Base-by-base conservation (phyloP, 1,140 invertebrate species). In the Listronotus bonariensis region DNA sequence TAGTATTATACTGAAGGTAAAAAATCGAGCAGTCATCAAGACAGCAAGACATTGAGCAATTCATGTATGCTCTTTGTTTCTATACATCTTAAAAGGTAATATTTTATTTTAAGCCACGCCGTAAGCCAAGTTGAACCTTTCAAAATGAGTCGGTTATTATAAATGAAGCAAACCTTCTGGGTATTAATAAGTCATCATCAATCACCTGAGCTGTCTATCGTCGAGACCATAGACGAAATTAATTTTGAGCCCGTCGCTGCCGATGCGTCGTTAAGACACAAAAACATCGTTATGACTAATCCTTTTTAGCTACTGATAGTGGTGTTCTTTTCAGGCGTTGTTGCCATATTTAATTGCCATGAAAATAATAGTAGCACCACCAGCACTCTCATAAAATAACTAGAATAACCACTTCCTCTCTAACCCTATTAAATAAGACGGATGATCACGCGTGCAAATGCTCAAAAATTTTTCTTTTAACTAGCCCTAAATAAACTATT, bases 251-350 rank as follows among this genome's bases (percentile, higher is more conserved):
- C 43, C 43, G 32, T 43, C 40, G 55, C 14, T 38, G 52, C 18
- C 10, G 38, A 11, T 7, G 20, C 20, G 20, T 26, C 20, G 20
- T 26, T 26, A 26, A 26, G 32, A 17, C 26, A 20, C 8, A 54
- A 54, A 54, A 54, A 38, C 32, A 54, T 41, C 52, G 42, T n/a
- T 20, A 58, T 45, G 26, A 58, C 55, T 58, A 58, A 58, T 45
- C 43, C n/a, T 14, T 58, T 58, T 34, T 14, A 46, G 41, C 41
- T 58, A 58, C 43, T 18, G 43, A 48, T 48, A 20, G 10, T 41
- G 12, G 6, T 15, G 15, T 41, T 41, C 9, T 38, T 20, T 10
- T 20, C 7, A 17, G 6, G 18, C 46, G 18, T 9, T 31, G 46
- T 49, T 49, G 46, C 46, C 46, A 11, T 36, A 36, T 26, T 5